Conservation (phyloP, 2,888 invertebrate genomes). For the Drosophila hamatofila region DNA sequence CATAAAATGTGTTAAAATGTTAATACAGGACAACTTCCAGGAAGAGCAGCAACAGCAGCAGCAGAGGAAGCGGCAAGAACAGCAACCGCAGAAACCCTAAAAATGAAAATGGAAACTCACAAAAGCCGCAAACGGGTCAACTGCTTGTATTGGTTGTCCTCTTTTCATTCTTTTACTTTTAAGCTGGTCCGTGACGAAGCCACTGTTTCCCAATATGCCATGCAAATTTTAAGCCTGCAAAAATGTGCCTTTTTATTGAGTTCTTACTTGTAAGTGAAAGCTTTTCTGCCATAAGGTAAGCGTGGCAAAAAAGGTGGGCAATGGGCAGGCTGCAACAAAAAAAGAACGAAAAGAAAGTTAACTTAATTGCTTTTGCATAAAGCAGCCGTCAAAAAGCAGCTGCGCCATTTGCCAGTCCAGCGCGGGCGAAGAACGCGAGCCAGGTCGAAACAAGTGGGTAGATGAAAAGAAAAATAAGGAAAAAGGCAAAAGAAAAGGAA, state of each 20-base stretch:
- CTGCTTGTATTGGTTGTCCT: conserved; percentile 27
- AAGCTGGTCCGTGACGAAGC: conserved; percentile 16
- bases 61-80: background rate
- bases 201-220: conserved; percentile 28
- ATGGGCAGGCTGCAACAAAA: conserved; percentile 7
- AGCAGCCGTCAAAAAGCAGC: conserved; percentile 50
- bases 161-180: background rate
- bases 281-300: conserved; percentile 25
- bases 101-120: conserved; percentile 27
- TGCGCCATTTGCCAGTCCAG: conserved; percentile 35
- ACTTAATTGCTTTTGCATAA: conserved; percentile 74
- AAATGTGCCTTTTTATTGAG: conserved; percentile 47
- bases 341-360: conserved; percentile 26
- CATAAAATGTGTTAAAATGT: conserved; percentile 72
- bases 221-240: conserved; percentile 54
- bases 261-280: conserved; percentile 33
- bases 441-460: conserved; percentile 10
- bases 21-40: conserved; percentile 41
- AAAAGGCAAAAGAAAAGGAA: conserved; percentile 10
- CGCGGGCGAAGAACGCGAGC: conserved; percentile 13
- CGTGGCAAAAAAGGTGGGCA: conserved; percentile 17
- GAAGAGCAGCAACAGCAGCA: conserved; percentile 9
- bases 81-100: conserved; percentile 8
- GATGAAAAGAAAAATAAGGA: conserved; percentile 6
- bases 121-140: conserved; percentile 40